Evolutionary conservation across 2,888 invertebrate genomes (phyloP), one percentile per base, ranked within the genome.

Genomic region (Cyaniris semiargus): DNA sequence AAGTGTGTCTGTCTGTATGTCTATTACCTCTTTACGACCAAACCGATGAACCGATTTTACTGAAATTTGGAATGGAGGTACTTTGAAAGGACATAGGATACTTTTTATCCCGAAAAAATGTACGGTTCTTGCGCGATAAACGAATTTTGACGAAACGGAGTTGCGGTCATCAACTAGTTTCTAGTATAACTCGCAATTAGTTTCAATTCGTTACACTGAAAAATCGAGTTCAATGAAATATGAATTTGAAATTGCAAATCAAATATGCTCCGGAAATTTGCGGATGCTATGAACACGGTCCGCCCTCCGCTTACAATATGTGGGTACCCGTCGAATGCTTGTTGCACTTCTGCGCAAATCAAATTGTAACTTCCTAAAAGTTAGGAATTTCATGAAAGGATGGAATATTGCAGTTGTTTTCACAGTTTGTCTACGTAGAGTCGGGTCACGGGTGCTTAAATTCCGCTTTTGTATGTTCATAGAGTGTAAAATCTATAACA

Each of bases 211-310:
- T 31, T 27, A 27, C 66, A 66, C 27, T 66, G 27, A 66, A 66
- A 66, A 66, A 27, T 27, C 15, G 27, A 66, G 27, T 66, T 66
- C 66, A 66, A 66, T 66, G 27, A 66, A 66, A 66, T 66, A 66
- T 66, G 15, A 66, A 27, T 66, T 66, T 66, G 27, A 66, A 66
- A 66, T 66, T 66, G 66, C 21, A 66, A 66, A 27, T 66, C 66
- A 66, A 66, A 66, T 18, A 66, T 15, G 66, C 27, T 31, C 27
- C 66, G 66, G 66, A 66, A 66, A 66, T 27, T 66, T 66, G 66
- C 15, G 66, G 27, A 27, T 18, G 66, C 66, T 21, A 18, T 66
- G 27, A 66, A 27, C 66, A 31, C 27, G 27, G 6, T 15, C 66
- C 6, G 27, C 13, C 27, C 53, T 53, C 18, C 60, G 60, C 66